Base-by-base conservation (phyloP, 2,113 vertebrate genomes). In the Pomatorhinus ruficollis region DNA sequence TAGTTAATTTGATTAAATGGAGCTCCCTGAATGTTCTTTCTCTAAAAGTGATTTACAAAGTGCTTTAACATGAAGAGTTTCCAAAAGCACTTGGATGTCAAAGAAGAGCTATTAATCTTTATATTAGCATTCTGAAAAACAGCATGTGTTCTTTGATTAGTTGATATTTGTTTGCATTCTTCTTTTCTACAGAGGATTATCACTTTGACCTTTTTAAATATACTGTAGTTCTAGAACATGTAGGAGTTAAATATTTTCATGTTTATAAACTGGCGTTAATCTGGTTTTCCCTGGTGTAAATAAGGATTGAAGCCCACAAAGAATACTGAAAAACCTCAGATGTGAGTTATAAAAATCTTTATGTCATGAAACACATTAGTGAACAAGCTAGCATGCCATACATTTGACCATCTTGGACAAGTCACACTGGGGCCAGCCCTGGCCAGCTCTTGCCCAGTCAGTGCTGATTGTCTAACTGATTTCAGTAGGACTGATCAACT, bases 11-110 rank as follows among this genome's bases (percentile, higher is more conserved):
- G 96, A 96, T 97, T 97, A 97, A 97, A 89, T 65, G 63, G 90
- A 82, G 56, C 76, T 95, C 91, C 70, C 76, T 96, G 92, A 95
- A 95, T 94, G 81, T 77, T 95, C 91, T 96, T 96, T 89, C 83
- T 97, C 95, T 96, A 93, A 83, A 97, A 75, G 97, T 99, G 98
- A 99, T 99, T 99, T 99, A 99, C 98, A 97, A 98, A 98, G 98
- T 99, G 98, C 97, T 98, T 97, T 94, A 94, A 89, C 95, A 94
- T 90, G 79, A 95, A 97, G 97, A 97, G 91, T 97, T 98, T 98
- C 98, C 97, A 98, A 97, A 98, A 95, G 66, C 77, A 93, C 80
- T 97, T 96, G 95, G 80, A 98, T 98, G 97, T 96, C 98, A 97
- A 94, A 97, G 98, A 97, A 95, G 79, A 92, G 94, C 96, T 97